phyloP scores from a whole-genome alignment of 2,113 vertebrate genomes.

The Misgurnus mizolepis region DNA sequence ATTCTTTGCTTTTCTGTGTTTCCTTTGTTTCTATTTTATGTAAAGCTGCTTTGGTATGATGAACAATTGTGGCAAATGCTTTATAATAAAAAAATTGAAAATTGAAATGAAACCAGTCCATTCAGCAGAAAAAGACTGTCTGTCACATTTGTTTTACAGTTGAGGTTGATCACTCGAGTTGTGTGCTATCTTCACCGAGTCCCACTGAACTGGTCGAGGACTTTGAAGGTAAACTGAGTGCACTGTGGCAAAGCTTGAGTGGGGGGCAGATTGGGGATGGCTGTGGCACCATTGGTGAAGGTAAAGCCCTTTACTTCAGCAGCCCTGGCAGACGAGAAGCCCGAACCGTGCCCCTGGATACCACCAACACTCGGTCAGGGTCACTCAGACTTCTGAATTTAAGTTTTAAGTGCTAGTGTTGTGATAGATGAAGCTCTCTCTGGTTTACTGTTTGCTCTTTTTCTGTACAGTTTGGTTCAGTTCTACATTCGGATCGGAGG shows the following conservation, averaged over 20 bases:
- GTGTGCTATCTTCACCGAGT: conserved; percentile 85
- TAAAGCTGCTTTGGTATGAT: too few relatives aligned
- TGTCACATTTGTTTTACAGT: conserved; percentile 12
- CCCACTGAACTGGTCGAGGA: conserved; percentile 92
- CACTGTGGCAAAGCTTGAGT: conserved; percentile 91
- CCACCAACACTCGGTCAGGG: conserved; percentile 88
- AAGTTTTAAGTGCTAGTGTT: background rate
- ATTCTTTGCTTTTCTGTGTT: too few relatives aligned
- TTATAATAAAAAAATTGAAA: too few relatives aligned
- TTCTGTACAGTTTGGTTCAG: conserved; percentile 82
- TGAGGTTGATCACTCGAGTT: conserved; percentile 87
- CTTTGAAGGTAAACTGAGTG: conserved; percentile 95
- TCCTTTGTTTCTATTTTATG: too few relatives aligned
- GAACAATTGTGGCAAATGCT: too few relatives aligned
- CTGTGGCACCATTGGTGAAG: conserved; percentile 89
- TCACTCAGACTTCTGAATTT: background rate
- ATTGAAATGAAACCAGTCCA: too few relatives aligned
- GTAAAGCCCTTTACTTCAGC: conserved; percentile 92
- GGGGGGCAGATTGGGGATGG: conserved; percentile 89
- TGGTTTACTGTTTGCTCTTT: background rate
- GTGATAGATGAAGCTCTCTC: background rate
- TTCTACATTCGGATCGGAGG: conserved; percentile 97
- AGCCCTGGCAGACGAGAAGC: conserved; percentile 91
- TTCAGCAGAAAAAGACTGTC: too few relatives aligned
- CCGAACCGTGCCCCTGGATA: conserved; percentile 88